Evolutionary conservation across 1,140 invertebrate species (phyloP).

Genomic region (Drosophila nikananu): DNA sequence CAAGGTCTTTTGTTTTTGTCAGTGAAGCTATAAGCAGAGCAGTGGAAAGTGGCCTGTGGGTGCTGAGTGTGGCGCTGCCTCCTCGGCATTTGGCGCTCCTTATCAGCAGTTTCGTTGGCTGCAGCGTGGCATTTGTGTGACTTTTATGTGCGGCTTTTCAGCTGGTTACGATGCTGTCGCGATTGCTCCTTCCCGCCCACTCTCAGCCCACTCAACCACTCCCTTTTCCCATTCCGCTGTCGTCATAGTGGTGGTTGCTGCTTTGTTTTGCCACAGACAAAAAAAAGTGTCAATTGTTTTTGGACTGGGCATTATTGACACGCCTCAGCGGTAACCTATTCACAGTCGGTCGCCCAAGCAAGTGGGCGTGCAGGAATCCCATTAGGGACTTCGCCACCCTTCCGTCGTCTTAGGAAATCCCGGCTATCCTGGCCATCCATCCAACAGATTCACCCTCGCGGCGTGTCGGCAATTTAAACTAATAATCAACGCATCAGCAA

Average conservation of each 20-base stretch:
- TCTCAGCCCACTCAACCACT: neutral
- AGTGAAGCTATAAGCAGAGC: conserved; percentile 21
- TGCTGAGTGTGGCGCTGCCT: conserved; percentile 4
- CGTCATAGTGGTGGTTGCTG: conserved; percentile 30
- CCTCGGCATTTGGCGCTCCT: conserved; percentile 60
- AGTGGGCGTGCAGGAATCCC: conserved; percentile 84
- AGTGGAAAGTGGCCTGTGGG: conserved; percentile 7
- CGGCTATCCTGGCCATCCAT: conserved; percentile 16
- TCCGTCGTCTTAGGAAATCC: conserved; percentile 27
- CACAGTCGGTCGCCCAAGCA: conserved; percentile 80
- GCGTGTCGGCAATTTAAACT: conserved; percentile 80
- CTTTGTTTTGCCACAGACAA: conserved; percentile 64
- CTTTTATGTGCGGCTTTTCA: conserved; percentile 81
- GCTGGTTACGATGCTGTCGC: conserved; percentile 77
- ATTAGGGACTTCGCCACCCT: conserved; percentile 63
- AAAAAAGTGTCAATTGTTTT: conserved; percentile 74
- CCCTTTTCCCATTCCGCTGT: neutral
- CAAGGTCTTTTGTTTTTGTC: neutral
- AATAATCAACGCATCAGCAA: conserved; percentile 85
- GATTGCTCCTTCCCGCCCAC: conserved; percentile 39
- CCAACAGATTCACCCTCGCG: conserved; percentile 38
- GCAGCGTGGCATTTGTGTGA: conserved; percentile 80
- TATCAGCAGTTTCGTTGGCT: conserved; percentile 77
- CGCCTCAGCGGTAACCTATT: conserved; percentile 65
- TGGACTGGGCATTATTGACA: conserved; percentile 49